Evolutionary conservation across 2,888 invertebrate species (phyloP), one percentile per base, ranked within the genome.

Genomic region (Drosophila ochracea): DNA sequence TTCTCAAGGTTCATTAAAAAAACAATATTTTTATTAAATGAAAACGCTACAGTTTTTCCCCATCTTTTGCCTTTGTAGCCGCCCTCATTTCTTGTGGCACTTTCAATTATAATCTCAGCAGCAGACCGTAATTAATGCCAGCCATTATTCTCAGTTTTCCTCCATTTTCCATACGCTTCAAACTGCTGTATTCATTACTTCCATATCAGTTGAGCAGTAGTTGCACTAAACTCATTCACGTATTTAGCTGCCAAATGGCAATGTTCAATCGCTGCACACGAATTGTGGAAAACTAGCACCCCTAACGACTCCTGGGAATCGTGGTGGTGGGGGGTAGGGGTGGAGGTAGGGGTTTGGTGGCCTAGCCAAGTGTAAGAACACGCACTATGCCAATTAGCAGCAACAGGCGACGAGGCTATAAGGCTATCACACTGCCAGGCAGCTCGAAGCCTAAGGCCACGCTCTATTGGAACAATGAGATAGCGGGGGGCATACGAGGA

Each of bases 301-400:
- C 21, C 25, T 9, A 30, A 10, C 25, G 59, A 37, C 21, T 9
- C 19, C 2, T 37, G 30, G 19, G 1, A 5, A 33, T 4, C 11
- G 33, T 33, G 19, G 16, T 0, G 7, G 11, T 2, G n/a, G 35
- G 16, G 10, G 6, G 21, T 11, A n/a, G 31, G 33, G 7, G 21
- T 33, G 35, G 16, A 9, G 5, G 13, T 10, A n/a, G 33, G 35
- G 9, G 21, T 21, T 57, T 30, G 28, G 28, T 30, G 53, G 57
- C 52, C 33, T 76, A 80, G 62, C 69, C 61, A 73, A 85, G 80
- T 88, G 83, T 74, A 66, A 71, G 67, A 73, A 82, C 84, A 86
- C 90, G 88, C 90, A 89, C 84, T 71, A 66, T 75, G 73, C 78
- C 85, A 86, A 86, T 86, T 86, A 86, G 66, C 65, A 78, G 89